A percentile compares a stretch with the other conserved stretches of the same genome.
Evolutionary conservation across 2,113 vertebrate species (phyloP).

Genomic region (Hyla sarda): DNA sequence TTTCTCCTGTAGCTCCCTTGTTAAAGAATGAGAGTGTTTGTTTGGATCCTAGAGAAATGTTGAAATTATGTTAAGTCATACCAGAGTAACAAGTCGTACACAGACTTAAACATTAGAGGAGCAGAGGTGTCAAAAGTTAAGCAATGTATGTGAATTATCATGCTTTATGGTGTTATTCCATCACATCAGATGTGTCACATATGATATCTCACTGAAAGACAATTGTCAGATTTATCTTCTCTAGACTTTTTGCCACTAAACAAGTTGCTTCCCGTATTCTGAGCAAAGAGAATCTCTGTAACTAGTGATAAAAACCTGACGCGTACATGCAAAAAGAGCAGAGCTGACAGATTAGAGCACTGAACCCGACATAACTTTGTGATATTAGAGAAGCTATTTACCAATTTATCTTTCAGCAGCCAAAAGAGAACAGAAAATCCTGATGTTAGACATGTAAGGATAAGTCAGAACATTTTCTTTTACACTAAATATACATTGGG

Average conservation of each 20-base stretch:
- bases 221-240: neutral
- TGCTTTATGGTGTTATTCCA: neutral
- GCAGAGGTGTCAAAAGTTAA: neutral
- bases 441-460: neutral
- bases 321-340: neutral
- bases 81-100: neutral
- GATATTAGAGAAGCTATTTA: neutral
- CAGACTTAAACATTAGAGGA: neutral
- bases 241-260: neutral
- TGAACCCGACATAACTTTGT: neutral
- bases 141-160: neutral
- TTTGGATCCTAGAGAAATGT: constrained; percentile 78
- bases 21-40: constrained; percentile 95
- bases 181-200: neutral
- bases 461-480: neutral
- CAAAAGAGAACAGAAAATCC: neutral
- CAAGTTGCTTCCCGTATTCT: neutral
- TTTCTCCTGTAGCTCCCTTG: constrained; percentile 86
- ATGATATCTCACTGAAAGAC: neutral
- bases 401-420: neutral
- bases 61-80: too few species aligned
- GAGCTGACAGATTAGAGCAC: neutral
- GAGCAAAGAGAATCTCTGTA: neutral
- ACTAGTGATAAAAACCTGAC: neutral
- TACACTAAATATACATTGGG: neutral